phyloP scores from a whole-genome alignment of 2,797 vertebrate species.

The Eulemur rubriventer region DNA sequence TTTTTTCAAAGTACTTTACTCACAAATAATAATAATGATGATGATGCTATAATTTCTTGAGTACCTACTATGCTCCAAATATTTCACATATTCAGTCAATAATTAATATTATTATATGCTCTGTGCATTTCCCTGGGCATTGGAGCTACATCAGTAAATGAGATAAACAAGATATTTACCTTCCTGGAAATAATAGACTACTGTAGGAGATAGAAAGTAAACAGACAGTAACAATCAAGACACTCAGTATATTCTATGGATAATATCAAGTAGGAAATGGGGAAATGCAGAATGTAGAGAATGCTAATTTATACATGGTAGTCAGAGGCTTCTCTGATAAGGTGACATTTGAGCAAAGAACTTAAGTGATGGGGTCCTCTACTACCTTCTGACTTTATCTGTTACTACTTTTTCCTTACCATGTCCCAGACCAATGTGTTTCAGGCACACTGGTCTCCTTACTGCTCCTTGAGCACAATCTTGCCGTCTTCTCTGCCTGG shows the following conservation, averaged over 20 bases:
- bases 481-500: background rate
- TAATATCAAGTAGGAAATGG: background rate
- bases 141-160: background rate
- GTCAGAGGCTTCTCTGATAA: background rate
- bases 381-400: background rate
- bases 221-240: background rate
- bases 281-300: conserved; percentile 15
- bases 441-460: background rate
- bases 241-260: background rate
- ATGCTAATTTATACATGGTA: background rate
- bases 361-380: background rate
- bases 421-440: background rate
- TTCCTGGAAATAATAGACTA: background rate
- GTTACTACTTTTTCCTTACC: background rate
- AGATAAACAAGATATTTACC: background rate
- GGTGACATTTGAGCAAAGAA: background rate
- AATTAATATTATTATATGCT: background rate
- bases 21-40: background rate
- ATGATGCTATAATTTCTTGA: background rate
- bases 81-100: conserved; percentile 14
- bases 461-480: background rate
- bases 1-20: conserved; percentile 8
- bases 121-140: background rate
- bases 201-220: background rate
- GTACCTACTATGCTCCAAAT: background rate